Base-by-base conservation (phyloP, 2,797 vertebrate species). In the Silurus aristotelis region DNA sequence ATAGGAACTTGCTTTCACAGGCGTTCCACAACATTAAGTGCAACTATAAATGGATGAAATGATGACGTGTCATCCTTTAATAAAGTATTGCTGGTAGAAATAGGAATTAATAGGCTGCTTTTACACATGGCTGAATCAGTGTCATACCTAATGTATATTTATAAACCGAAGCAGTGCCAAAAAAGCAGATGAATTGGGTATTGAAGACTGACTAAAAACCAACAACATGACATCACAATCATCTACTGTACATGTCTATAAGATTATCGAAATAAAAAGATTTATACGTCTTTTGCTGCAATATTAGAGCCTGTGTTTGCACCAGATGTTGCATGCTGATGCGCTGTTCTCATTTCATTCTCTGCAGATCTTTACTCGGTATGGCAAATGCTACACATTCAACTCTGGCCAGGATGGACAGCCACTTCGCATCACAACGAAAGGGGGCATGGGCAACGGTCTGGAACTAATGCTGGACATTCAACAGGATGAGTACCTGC, bases 381-480 rank as follows among this genome's bases (percentile, higher is more conserved):
- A 99, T 0, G 98, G 98, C 80, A 99, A 99, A 90, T 99, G 98
- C 92, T 99, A 99, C 95, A 99, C 98, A 0, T 99, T 99, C 91
- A 99, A 99, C 58, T 97, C 98, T 0, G 98, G 98, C 66, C 95
- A 96, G 90, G 96, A 99, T 9, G 97, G 96, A 84, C 95, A 95
- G 85, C 95, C 97, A 0, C 93, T 96, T 68, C 91, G 96, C 88
- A 94, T 97, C 90, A 99, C 97, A 78, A 96, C 96, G 95, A 99
- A 99, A 89, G 98, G 98, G 0, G 98, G 98, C 55, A 99, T 97
- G 9, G 98, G 98, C 5, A 99, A 99, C 0, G 98, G 98, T 75
- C 95, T 99, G 93, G 98, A 99, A 93, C 96, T 99, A 93, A 99
- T 99, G 98, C 89, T 99, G 92, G 98, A 99, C 89, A 99, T 99